Evolutionary conservation across 2,888 invertebrate species (phyloP), one percentile per base, ranked within the genome.

Genomic region (Drosophila nr. fundita): DNA sequence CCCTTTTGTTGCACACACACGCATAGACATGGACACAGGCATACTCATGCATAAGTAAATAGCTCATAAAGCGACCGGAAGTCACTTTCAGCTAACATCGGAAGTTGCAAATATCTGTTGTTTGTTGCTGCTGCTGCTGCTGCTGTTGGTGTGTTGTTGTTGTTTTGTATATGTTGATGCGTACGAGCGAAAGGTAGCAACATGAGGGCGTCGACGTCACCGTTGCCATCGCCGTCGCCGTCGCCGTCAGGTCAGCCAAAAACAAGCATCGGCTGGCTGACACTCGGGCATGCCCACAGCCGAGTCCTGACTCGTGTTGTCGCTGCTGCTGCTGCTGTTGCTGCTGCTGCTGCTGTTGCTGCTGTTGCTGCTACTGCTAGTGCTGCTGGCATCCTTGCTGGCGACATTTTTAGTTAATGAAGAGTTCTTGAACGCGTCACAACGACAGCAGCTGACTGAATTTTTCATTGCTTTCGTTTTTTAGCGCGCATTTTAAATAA

Each of bases 71-170:
- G 83, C 76, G 74, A 68, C 73, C 86, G 85, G 85, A 86, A 89
- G 83, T 83, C 65, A 73, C 71, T 78, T 78, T 78, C 68, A 78
- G 83, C 78, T 78, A 76, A 81, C 76, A 83, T 76, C 85, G 90
- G 85, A 87, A 82, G 86, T 73, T 80, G 83, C 83, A 82, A 83
- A 79, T 76, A 82, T 82, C 65, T 74, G 66, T 53, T 71, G 52
- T 24, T 53, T 72, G 18, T 24, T 58, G 50, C 5, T 62, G 61
- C 27, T 36, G 58, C 24, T 62, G 61, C 27, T 36, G 58, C 24
- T 58, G 62, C 10, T 75, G 42, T 15, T 75, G 7, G 21, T 4
- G 5, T 69, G 24, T 18, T 66, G 29, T 24, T 24, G 24, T 4
- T 69, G 65, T 70, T 68, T 63, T 68, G 72, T 72, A 82, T 69